These are phyloP conservation scores for Thyatira batis DNA, from an alignment of 2,888 invertebrate genomes.

Conservation along the genomic window DNA sequence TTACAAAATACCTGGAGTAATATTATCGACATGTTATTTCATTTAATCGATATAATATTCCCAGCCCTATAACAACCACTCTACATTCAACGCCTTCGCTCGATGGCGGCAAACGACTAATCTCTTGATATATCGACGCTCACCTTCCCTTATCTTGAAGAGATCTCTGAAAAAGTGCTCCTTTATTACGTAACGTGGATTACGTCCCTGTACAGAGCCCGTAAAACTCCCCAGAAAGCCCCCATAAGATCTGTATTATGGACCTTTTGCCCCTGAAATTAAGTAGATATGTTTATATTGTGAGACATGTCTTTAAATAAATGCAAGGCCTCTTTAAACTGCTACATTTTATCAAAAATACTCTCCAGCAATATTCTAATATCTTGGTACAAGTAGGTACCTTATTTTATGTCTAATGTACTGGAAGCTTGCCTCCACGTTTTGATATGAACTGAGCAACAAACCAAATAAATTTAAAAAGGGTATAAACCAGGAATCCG, in stretches of 20 bases:
- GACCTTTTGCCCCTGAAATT: conserved; percentile 13
- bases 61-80: conserved; percentile 52
- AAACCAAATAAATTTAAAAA: conserved; percentile 20
- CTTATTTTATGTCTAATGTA: no score
- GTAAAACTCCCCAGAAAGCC: conserved; percentile 36
- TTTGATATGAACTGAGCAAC: neutral
- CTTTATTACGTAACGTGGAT: conserved; percentile 66
- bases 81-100: conserved; percentile 67
- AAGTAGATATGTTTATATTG: neutral
- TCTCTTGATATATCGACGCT: conserved; percentile 78
- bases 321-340: no score
- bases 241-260: conserved; percentile 33
- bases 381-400: no score
- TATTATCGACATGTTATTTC: conserved; percentile 10
- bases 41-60: neutral
- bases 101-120: conserved; percentile 70
- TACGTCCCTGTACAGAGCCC: conserved; percentile 40
- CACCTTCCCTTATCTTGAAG: conserved; percentile 71
- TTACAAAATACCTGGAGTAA: conserved; percentile 18
- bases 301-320: no score
- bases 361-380: no score
- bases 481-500: conserved; percentile 38
- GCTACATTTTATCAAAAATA: no score
- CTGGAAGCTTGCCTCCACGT: no score
- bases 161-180: conserved; percentile 72